Evolutionary conservation across 1,140 invertebrate genomes (phyloP).

Genomic region (Papilio helenus): DNA sequence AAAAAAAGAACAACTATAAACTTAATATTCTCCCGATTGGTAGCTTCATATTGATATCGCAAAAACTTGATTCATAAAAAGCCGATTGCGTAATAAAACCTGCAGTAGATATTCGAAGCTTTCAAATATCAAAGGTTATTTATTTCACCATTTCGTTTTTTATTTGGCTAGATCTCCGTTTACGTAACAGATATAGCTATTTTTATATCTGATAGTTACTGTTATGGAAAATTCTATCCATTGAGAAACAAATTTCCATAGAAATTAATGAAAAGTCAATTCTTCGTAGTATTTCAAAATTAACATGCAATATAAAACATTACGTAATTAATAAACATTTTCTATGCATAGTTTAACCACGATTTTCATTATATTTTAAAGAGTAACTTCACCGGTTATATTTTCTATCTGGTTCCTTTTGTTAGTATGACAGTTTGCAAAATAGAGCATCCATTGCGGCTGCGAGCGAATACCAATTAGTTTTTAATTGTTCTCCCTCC

Average conservation of each 20-base stretch:
- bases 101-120: background rate
- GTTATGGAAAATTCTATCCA: background rate
- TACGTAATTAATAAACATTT: background rate
- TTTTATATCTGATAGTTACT: background rate
- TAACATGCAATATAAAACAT: too few relatives aligned
- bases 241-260: background rate
- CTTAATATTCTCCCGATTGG: too few relatives aligned
- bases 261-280: background rate
- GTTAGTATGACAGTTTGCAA: background rate
- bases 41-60: too few relatives aligned
- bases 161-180: background rate
- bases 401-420: background rate
- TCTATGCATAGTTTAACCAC: background rate
- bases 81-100: background rate
- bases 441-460: background rate
- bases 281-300: background rate
- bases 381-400: background rate
- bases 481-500: slow-evolving; percentile 13
- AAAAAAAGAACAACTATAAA: too few relatives aligned
- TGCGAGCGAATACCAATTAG: slow-evolving; percentile 3
- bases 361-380: background rate
- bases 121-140: slow-evolving; percentile 7
- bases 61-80: background rate
- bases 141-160: background rate
- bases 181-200: background rate